Evolutionary conservation across 2,113 vertebrate species (phyloP), one percentile per base, ranked within the genome.

Genomic region (Ammodytes dubius): DNA sequence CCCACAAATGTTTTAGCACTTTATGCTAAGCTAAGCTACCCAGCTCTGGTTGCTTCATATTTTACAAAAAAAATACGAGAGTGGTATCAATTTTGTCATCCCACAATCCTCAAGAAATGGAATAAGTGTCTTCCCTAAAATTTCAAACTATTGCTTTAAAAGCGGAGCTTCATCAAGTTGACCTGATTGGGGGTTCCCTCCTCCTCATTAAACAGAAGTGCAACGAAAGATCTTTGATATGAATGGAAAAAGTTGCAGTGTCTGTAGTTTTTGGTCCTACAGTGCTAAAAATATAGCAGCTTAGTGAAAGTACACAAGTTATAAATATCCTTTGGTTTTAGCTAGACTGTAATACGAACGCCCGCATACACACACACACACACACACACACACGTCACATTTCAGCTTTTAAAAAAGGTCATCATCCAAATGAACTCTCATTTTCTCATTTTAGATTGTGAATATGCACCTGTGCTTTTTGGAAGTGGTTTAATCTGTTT

Each of bases 171-270:
- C 39, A 63, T 3, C 35, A 56, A 63, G n/a, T 4, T 49, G 63
- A 47, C 63, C 56, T 45, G 8, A 58, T 82, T 82, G 39, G 46
- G 19, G 49, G 19, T 58, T 58, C 7, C 27, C 15, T 52, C 7
- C 45, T 17, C n/a, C 11, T 65, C 59, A 65, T 76, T 58, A 45
- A 9, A n/a, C 40, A 63, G 57, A 67, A 54, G 14, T 50, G 53
- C 47, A 54, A 14, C 19, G 11, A 40, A 60, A n/a, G 15, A 45
- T 39, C 2, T 40, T 5, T 69, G 14, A 37, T 40, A 45, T 58
- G 13, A 43, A 13, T 58, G 37, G 1, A 9, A 61, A 56, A 61
- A 56, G 8, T 27, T 67, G 13, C n/a, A 15, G 46, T 4, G 12
- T 53, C 9, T 50, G 45, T 80, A 19, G 27, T 37, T 66, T 56